Base-by-base conservation (phyloP, 2,888 invertebrate genomes). In the Dyspetes luteomarginatus region DNA sequence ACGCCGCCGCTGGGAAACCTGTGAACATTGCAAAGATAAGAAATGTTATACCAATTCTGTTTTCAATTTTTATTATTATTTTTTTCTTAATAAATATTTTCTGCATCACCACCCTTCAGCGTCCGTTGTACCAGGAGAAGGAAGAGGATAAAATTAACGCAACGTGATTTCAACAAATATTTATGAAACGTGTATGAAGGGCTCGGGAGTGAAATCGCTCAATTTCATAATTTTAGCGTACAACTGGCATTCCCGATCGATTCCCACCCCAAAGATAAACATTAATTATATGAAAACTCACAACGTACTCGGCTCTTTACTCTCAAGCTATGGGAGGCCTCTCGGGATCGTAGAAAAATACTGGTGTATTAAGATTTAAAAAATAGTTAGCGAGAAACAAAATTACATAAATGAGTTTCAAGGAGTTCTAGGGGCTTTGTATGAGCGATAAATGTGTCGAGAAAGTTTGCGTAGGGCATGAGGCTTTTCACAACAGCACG, bases 1-100 rank as follows among this genome's bases (percentile, higher is more conserved):
- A 97, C 92, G 97, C 97, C 92, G 96, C 96, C 93, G 97, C 97
- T 94, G 97, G 97, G 93, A 98, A 97, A 95, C 97, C 97, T 97
- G 95, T 84, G 86, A 91, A 91, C 89, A 92, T 65, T 41, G 30
- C 60, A 86, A 78, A 67, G 22, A 19, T 50, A 12, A 67, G 58
- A 72, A 52, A 41, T 55, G n/a, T n/a, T n/a, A n/a, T n/a, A n/a
- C n/a, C n/a, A n/a, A n/a, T n/a, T n/a, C n/a, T n/a, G n/a, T n/a
- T n/a, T n/a, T n/a, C n/a, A n/a, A n/a, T n/a, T n/a, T n/a, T n/a
- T n/a, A n/a, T n/a, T n/a, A n/a, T 69, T 17, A 50, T 72, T 50
- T 43, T 22, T 50, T 52, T 55, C 45, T 45, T 55, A n/a, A 17
- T 15, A 36, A 22, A 9, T 50, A 9, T n/a, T 71, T 26, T 48